Conservation (phyloP, 2,797 vertebrate genomes). For the Platyrinchus mystaceus region DNA sequence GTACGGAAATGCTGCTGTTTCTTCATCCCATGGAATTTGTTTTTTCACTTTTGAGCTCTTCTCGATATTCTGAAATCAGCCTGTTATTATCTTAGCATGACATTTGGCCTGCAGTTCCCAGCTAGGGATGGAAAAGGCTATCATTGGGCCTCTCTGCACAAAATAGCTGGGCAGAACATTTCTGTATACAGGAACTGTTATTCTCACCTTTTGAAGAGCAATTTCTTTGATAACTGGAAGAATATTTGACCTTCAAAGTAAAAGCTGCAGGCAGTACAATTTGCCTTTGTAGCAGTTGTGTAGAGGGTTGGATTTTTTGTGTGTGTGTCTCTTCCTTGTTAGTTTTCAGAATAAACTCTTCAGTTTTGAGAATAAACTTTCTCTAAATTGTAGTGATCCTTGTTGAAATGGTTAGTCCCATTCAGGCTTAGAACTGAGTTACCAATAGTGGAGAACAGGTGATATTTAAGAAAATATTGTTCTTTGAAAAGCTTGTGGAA, state of each 20-base stretch:
- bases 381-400: neutral
- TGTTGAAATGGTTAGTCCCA: neutral
- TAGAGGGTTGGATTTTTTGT: neutral
- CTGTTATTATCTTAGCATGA: constrained; percentile 50
- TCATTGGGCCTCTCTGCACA: constrained; percentile 33
- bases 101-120: constrained; percentile 56
- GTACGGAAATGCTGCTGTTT: neutral
- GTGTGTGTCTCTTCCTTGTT: neutral
- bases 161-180: constrained; percentile 53
- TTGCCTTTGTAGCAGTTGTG: neutral
- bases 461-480: neutral
- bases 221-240: constrained; percentile 42
- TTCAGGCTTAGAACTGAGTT: neutral
- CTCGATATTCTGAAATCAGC: constrained; percentile 36
- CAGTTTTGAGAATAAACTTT: no score
- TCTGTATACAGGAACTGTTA: constrained; percentile 27
- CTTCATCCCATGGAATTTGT: constrained; percentile 10
- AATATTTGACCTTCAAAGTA: constrained; percentile 61
- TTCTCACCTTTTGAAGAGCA: constrained; percentile 53
- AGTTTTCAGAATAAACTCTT: constrained; percentile 13
- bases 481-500: neutral
- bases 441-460: neutral
- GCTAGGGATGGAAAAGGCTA: constrained; percentile 42
- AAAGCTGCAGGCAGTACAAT: constrained; percentile 41
- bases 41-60: constrained; percentile 27